Percentiles rank a stretch among this genome's conserved stretches.
Conservation (phyloP, 2,113 vertebrate genomes). For the Siphamia tubifer region DNA sequence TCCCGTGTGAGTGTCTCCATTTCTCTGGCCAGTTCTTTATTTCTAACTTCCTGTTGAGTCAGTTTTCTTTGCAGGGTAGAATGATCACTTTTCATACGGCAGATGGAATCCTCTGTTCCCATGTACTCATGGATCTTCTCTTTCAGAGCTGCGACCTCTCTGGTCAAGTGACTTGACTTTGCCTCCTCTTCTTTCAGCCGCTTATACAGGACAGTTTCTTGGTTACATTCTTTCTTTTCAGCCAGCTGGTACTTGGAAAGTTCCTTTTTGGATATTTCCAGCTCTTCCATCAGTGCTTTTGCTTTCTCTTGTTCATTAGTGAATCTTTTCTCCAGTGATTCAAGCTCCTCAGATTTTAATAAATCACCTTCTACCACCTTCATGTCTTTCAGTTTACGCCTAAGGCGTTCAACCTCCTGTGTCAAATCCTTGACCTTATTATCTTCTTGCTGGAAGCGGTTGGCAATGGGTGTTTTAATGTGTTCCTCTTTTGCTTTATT, state of each 20-base stretch:
- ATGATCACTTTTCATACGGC: constrained; percentile 89
- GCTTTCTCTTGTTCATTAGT: constrained; percentile 86
- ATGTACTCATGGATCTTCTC: constrained; percentile 95
- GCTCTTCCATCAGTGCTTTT: constrained; percentile 86
- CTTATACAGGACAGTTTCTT: constrained; percentile 91
- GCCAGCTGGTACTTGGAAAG: constrained; percentile 90
- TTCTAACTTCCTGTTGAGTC: constrained; percentile 91
- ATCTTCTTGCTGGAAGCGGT: constrained; percentile 89
- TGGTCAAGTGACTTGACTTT: constrained; percentile 90
- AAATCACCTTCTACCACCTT: constrained; percentile 91
- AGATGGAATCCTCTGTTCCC: constrained; percentile 91
- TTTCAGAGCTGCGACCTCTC: constrained; percentile 92
- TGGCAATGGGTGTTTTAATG: constrained; percentile 78
- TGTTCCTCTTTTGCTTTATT: constrained; percentile 89
- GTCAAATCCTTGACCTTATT: constrained; percentile 96
- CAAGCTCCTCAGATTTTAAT: constrained; percentile 91
- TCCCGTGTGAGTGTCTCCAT: constrained; percentile 93
- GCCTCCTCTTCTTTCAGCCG: constrained; percentile 92
- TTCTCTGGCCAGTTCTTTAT: constrained; percentile 91
- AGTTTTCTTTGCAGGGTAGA: constrained; percentile 89
- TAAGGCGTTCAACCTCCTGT: constrained; percentile 92
- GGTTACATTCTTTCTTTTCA: constrained; percentile 90
- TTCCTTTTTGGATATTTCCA: constrained; percentile 88
- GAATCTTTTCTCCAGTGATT: constrained; percentile 89
- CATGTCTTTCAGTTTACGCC: constrained; percentile 91